Evolutionary conservation across 2,113 vertebrate species (phyloP).

Genomic region (Triplophysa tibetana): DNA sequence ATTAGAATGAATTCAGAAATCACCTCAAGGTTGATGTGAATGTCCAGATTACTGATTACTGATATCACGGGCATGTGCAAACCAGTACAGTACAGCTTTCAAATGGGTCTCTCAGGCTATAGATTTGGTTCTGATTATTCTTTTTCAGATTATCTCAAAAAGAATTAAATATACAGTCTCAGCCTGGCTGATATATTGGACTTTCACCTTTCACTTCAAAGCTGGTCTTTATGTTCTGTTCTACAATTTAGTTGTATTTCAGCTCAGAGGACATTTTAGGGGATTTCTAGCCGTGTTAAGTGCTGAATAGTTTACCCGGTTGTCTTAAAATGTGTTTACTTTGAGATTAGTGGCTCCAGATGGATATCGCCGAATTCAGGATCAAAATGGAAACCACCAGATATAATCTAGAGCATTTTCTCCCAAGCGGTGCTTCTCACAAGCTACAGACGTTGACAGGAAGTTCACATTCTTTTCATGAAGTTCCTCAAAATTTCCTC

Average conservation of each 20-base stretch:
- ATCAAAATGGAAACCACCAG: constrained; percentile 33
- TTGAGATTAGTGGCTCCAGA: constrained; percentile 43
- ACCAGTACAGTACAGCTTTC: neutral
- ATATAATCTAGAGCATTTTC: constrained; percentile 33
- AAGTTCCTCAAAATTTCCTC: constrained; percentile 46
- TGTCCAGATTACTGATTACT: neutral
- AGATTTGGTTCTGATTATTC: too few relatives aligned
- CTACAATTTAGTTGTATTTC: neutral
- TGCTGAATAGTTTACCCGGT: neutral
- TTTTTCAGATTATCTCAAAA: neutral
- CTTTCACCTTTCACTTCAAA: too few relatives aligned
- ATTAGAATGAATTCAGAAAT: neutral
- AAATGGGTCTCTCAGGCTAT: too few relatives aligned
- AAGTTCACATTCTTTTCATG: constrained; percentile 42
- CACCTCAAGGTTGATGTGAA: too few relatives aligned
- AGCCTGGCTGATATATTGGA: neutral
- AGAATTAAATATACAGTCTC: neutral
- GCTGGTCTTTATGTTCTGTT: neutral
- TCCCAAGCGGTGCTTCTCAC: constrained; percentile 5
- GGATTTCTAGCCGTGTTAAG: constrained; percentile 14
- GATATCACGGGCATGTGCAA: neutral
- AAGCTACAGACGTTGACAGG: constrained; percentile 29
- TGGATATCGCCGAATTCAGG: constrained; percentile 26
- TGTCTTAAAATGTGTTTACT: constrained; percentile 41
- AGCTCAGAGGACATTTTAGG: neutral